phyloP scores from a whole-genome alignment of 2,888 invertebrate genomes.

The Drosophila koepferae region DNA sequence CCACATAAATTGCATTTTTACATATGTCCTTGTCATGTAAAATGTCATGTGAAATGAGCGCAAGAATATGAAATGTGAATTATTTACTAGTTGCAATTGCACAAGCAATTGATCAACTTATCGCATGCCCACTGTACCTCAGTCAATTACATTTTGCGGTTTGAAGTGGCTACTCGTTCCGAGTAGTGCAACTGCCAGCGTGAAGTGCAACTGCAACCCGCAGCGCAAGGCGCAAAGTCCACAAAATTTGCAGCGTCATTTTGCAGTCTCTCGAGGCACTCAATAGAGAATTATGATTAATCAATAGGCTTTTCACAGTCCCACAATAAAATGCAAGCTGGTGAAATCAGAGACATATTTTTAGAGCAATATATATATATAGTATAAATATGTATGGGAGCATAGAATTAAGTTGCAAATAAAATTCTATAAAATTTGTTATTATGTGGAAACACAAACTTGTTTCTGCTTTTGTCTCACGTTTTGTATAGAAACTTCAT shows the following conservation, averaged over 20 bases:
- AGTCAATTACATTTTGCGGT: slow-evolving; percentile 44
- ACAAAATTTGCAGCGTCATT: slow-evolving; percentile 19
- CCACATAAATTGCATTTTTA: neutral
- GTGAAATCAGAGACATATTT: neutral
- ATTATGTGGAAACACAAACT: too few relatives aligned
- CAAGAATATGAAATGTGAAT: neutral
- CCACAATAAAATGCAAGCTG: neutral
- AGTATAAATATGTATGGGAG: neutral
- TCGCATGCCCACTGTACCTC: slow-evolving; percentile 20
- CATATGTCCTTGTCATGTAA: neutral
- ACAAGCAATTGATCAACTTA: neutral
- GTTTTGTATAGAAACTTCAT: neutral
- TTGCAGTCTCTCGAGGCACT: slow-evolving; percentile 15
- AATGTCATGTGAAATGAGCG: neutral
- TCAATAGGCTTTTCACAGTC: slow-evolving; percentile 20
- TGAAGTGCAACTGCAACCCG: slow-evolving; percentile 9
- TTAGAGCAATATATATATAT: neutral
- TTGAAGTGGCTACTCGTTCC: slow-evolving; percentile 37
- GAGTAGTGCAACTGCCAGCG: slow-evolving; percentile 11
- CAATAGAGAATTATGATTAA: slow-evolving; percentile 26
- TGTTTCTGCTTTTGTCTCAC: too few relatives aligned
- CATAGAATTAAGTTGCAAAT: neutral
- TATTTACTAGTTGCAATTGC: neutral
- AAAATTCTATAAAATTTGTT: neutral
- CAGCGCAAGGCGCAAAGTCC: slow-evolving; percentile 40